Base-by-base conservation (phyloP, 2,113 vertebrate species). In the Atherinomorus stipes region DNA sequence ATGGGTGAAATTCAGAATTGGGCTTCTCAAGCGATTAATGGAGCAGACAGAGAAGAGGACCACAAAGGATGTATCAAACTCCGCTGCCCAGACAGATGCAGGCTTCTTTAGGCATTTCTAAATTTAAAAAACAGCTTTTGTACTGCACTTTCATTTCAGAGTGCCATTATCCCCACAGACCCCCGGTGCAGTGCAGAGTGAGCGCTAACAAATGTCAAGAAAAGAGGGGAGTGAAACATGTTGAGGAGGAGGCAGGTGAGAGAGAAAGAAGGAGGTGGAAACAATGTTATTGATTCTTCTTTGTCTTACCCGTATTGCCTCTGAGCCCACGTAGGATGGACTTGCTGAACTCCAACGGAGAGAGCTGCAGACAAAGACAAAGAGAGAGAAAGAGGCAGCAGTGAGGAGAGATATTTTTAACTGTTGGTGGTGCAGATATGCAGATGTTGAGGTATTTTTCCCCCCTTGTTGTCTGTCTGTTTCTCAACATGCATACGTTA, bases 281-380 rank as follows among this genome's bases (percentile, higher is more conserved):
- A 81, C 49, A 78, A 65, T 72, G 59, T 31, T 59, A 85, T 81
- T 75, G 78, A 84, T 87, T 78, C 34, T 71, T 81, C 63, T 78
- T 54, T 8, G 63, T 93, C 96, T 97, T 94, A 99, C 98, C 97
- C 97, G 25, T 96, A 97, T 22, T 97, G 95, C 87, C 98, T 94
- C 92, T 98, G 98, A 91, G 97, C 94, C 88, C 98, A 94, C 38
- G 96, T 90, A 60, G 97, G 96, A 69, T 97, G 96, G 75, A 99
- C 88, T 90, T 98, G 98, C 90, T 97, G 98, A 59, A 97, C 94
- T 64, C 96, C 96, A 62, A 96, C 89, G 25, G 96, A 94, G 73
- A 97, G 95, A 91, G 96, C 98, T 99, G 84, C 62, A 76, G 83
- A 70, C 70, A 78, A 54, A 83, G 26, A 76, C 23, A 81, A 19